Base-by-base conservation (phyloP, 2,113 vertebrate species). In the Hemicordylus capensis region DNA sequence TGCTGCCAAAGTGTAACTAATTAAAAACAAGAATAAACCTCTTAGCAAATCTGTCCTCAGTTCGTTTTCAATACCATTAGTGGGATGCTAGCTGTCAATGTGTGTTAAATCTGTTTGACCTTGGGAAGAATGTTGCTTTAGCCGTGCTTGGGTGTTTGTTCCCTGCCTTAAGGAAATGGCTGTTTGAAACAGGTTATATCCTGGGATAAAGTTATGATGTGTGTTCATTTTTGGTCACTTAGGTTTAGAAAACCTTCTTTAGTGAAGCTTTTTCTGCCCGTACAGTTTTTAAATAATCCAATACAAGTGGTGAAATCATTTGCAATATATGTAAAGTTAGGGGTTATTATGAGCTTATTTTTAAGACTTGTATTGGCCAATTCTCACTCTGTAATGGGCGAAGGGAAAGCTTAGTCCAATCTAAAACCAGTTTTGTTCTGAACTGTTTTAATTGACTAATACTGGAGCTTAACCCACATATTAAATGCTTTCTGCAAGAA, bases 391-490 rank as follows among this genome's bases (percentile, higher is more conserved):
- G 31, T 51, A 51, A 75, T 34, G n/a, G 46, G 28, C 54, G 28
- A 34, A 28, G 58, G 58, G 15, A 24, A n/a, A 44, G 28, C 31
- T 66, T 93, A 61, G 76, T 88, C 76, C 58, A 81, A 70, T 81
- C n/a, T 66, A 66, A 0, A 73, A 42, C 72, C 87, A 83, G 34
- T 73, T n/a, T 66, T 48, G 31, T 66, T 48, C 61, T 48, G 20
- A n/a, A 31, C 69, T 6, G 14, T 9, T 37, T 85, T 48, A 80
- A n/a, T 22, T 66, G 28, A 42, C 44, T 12, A 59, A 72, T 39
- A 75, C 90, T 90, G 87, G 69, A 28, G 81, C 70, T 86, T 81
- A 88, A 86, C 42, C 12, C 24, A n/a, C 44, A 85, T 77, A 54
- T 72, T 17, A 87, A 31, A 39, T 66, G 76, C 78, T 88, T 89